phyloP scores from a whole-genome alignment of 2,113 vertebrate genomes.

The Cyrtonyx montezumae region DNA sequence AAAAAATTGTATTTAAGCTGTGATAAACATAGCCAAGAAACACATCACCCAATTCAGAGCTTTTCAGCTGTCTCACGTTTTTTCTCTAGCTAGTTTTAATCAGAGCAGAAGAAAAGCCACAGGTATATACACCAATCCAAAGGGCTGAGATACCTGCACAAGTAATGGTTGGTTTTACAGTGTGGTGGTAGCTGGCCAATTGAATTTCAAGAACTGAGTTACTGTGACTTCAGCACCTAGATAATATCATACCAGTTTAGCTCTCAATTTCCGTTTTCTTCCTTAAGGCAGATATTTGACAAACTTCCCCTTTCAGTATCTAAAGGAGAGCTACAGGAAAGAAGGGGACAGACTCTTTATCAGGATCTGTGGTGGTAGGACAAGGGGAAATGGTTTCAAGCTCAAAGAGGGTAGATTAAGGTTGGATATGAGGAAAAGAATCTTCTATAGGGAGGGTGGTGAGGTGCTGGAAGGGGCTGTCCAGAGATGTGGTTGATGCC shows the following conservation, averaged over 20 bases:
- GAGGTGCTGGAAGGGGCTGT: no score
- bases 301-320: not conserved
- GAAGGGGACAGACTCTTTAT: no score
- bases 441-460: no score
- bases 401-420: no score
- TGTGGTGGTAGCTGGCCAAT: not conserved
- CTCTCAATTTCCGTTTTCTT: not conserved
- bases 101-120: not conserved
- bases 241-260: not conserved
- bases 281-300: not conserved
- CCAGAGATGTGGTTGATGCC: no score
- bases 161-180: not conserved
- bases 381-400: no score
- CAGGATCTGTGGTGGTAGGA: no score
- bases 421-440: no score
- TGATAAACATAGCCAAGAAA: not conserved
- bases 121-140: not conserved
- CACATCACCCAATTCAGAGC: not conserved
- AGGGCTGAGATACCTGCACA: not conserved
- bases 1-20: not conserved
- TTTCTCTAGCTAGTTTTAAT: not conserved
- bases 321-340: no score
- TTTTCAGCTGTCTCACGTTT: not conserved
- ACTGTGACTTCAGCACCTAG: not conserved
- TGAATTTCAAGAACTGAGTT: not conserved